phyloP scores from a whole-genome alignment of 2,113 vertebrate genomes.

The Sinosuthora webbiana region DNA sequence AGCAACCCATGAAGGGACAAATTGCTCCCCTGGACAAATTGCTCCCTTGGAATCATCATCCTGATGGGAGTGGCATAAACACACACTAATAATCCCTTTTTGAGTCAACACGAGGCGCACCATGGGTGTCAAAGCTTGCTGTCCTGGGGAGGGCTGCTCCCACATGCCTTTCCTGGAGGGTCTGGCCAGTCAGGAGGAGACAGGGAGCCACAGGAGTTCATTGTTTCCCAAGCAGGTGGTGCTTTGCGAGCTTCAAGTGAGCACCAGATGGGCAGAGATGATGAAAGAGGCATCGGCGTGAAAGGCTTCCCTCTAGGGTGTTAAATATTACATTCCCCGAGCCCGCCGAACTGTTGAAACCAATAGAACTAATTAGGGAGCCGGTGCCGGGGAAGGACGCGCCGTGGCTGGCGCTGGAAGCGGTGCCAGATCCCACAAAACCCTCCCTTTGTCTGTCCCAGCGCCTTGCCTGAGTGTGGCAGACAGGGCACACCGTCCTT shows the following conservation, averaged over 20 bases:
- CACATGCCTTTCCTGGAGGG: background rate
- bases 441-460: background rate
- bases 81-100: fast-evolving
- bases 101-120: fast-evolving
- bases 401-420: constrained; percentile 4
- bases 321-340: constrained; percentile 69
- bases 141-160: background rate
- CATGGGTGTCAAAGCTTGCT: background rate
- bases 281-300: constrained; percentile 67
- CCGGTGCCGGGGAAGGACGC: background rate
- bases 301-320: constrained; percentile 63
- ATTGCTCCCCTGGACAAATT: background rate
- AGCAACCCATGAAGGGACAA: background rate
- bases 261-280: constrained; percentile 71
- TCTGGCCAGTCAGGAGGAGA: background rate
- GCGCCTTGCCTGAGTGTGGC: fast-evolving
- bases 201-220: background rate
- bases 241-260: constrained; percentile 51
- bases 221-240: constrained; percentile 64
- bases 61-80: background rate
- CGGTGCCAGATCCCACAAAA: background rate
- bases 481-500: fast-evolving
- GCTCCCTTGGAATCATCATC: background rate
- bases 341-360: constrained; percentile 52
- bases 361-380: constrained; percentile 65